Conservation (phyloP, 2,113 vertebrate genomes). For the Nerophis lumbriciformis region DNA sequence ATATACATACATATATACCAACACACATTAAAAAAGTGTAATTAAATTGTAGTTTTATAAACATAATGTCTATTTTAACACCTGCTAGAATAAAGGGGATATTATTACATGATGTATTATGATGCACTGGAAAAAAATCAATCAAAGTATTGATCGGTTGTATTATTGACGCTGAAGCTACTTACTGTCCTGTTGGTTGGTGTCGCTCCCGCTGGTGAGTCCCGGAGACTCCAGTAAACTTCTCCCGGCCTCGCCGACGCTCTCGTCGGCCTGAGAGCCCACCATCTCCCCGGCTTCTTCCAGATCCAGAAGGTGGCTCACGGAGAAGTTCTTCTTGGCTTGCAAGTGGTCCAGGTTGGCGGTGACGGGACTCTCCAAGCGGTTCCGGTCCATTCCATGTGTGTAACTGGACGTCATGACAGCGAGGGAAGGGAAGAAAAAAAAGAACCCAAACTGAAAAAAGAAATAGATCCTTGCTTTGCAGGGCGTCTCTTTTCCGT, state of each 20-base stretch:
- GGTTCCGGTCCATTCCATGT: conserved; percentile 91
- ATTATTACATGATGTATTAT: no score
- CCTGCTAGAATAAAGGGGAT: no score
- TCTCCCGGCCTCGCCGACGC: conserved; percentile 84
- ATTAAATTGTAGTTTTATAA: no score
- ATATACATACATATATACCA: no score
- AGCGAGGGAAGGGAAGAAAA: conserved; percentile 39
- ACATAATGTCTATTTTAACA: no score
- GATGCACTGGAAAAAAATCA: no score
- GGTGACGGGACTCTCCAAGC: conserved; percentile 86
- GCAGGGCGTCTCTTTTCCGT: conserved; percentile 31
- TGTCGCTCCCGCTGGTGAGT: conserved; percentile 96
- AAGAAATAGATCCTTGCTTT: conserved; percentile 53
- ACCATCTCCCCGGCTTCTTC: conserved; percentile 94
- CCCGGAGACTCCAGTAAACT: conserved; percentile 92
- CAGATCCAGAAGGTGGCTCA: conserved; percentile 98
- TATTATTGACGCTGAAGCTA: conserved; percentile 24
- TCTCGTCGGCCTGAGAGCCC: conserved; percentile 84
- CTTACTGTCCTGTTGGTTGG: conserved; percentile 97
- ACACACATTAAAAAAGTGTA: no score
- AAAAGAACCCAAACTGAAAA: conserved; percentile 8
- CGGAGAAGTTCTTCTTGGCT: conserved; percentile 98
- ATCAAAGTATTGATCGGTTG: no score
- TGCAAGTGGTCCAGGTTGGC: conserved; percentile 89
- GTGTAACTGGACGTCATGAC: conserved; percentile 95